Percentiles rank a stretch among this genome's conserved stretches.
Conservation (phyloP, 2,797 vertebrate genomes). For the Phoeniculus purpureus region DNA sequence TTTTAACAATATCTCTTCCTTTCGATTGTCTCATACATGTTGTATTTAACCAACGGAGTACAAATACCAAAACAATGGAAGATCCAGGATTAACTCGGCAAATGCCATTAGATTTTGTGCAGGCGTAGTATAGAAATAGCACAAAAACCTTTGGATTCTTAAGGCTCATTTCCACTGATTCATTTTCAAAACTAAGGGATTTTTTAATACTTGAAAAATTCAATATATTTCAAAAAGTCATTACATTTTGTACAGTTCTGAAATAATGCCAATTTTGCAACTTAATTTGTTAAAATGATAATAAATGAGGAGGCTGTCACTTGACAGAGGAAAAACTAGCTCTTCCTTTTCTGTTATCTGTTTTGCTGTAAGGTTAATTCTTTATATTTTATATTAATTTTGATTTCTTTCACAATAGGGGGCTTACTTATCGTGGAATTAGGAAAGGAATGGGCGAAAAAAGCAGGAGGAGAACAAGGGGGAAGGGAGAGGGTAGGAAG, state of each 20-base stretch:
- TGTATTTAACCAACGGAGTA: conserved; percentile 66
- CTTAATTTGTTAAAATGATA: conserved; percentile 69
- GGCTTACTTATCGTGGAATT: conserved; percentile 71
- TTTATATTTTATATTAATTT: conserved; percentile 77
- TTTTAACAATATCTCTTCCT: conserved; percentile 47
- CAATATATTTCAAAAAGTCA: conserved; percentile 63
- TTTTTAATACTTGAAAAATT: conserved; percentile 61
- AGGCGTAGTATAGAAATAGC: conserved; percentile 34
- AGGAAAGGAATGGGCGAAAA: conserved; percentile 37
- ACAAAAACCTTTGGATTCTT: conserved; percentile 45
- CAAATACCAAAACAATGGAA: conserved; percentile 68
- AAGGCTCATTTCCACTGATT: conserved; percentile 55
- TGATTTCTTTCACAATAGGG: conserved; percentile 68
- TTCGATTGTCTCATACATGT: conserved; percentile 65
- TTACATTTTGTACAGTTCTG: conserved; percentile 65
- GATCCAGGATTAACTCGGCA: conserved; percentile 70
- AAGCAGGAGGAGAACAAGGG: conserved; percentile 18
- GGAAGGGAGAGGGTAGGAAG: conserved; percentile 21
- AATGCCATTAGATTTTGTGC: conserved; percentile 60
- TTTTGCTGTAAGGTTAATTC: conserved; percentile 76
- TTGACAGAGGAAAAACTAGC: conserved; percentile 48
- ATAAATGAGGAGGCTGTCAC: conserved; percentile 50
- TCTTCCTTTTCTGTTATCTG: conserved; percentile 73
- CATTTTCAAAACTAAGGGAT: conserved; percentile 53
- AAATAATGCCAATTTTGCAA: conserved; percentile 63